Conservation (phyloP, 2,797 vertebrate genomes). For the Anolis apletophallus region DNA sequence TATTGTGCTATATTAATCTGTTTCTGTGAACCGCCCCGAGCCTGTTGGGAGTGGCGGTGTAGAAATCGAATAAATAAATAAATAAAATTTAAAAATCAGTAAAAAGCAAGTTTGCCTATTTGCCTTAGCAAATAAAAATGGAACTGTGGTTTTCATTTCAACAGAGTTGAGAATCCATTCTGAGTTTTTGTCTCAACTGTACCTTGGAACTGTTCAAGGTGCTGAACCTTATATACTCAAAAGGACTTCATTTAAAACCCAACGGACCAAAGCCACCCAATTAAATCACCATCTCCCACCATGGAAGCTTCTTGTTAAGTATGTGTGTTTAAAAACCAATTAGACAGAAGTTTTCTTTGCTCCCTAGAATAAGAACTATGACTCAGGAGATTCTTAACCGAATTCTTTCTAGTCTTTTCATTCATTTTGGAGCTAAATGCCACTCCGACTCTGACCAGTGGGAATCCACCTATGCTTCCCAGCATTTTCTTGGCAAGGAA, state of each 20-base stretch:
- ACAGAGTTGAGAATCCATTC: too few species aligned
- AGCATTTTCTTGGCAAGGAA: not conserved
- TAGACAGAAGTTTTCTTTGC: not conserved
- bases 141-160: too few species aligned
- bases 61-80: too few species aligned
- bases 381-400: not conserved
- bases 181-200: too few species aligned
- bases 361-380: not conserved
- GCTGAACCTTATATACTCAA: too few species aligned
- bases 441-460: not conserved
- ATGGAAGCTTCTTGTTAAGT: not conserved
- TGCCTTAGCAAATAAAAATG: not conserved
- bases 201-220: too few species aligned
- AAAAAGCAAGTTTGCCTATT: not conserved
- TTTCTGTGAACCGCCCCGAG: too few species aligned
- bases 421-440: not conserved
- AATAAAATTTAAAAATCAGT: not conserved
- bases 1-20: too few species aligned
- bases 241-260: too few species aligned
- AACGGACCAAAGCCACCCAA: too few species aligned
- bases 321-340: not conserved
- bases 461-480: not conserved
- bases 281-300: too few species aligned
- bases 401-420: not conserved
- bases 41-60: too few species aligned